These are phyloP conservation scores for Lithophane semibrunnea DNA, from an alignment of 2,888 invertebrate genomes.

Conservation along the genomic window DNA sequence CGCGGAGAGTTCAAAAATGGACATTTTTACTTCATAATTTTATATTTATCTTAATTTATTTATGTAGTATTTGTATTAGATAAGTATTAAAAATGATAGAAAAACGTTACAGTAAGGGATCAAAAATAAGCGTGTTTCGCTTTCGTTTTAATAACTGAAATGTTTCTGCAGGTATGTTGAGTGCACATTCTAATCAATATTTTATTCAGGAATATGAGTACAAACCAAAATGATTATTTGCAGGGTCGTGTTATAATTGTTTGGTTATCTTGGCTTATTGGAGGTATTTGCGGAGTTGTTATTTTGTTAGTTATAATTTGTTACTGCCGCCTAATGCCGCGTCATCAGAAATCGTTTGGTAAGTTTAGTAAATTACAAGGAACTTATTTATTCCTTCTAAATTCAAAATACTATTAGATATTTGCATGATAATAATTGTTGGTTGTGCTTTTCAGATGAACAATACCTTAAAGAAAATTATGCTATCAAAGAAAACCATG, in stretches of 20 bases:
- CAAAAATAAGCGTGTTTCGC: conserved; percentile 82
- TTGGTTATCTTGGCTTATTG: conserved; percentile 90
- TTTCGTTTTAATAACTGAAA: conserved; percentile 85
- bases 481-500: conserved; percentile 85
- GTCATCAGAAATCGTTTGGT: conserved; percentile 93
- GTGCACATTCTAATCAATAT: conserved; percentile 73
- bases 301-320: conserved; percentile 92
- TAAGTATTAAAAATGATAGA: conserved; percentile 82
- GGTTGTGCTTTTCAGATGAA: conserved; percentile 80
- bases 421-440: neutral
- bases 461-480: conserved; percentile 87
- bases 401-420: neutral
- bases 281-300: conserved; percentile 92
- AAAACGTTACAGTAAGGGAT: conserved; percentile 74
- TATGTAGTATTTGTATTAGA: conserved; percentile 72
- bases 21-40: conserved; percentile 66
- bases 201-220: conserved; percentile 51
- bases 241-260: conserved; percentile 89
- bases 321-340: conserved; percentile 93
- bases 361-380: conserved; percentile 69
- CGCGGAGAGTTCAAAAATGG: conserved; percentile 76
- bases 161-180: conserved; percentile 86
- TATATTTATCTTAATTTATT: conserved; percentile 70
- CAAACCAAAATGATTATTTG: conserved; percentile 68
- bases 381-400: neutral